A percentile compares a stretch with the other conserved stretches of the same genome.
phyloP scores from a whole-genome alignment of 2,797 vertebrate genomes.

The Onychomys leucogaster region DNA sequence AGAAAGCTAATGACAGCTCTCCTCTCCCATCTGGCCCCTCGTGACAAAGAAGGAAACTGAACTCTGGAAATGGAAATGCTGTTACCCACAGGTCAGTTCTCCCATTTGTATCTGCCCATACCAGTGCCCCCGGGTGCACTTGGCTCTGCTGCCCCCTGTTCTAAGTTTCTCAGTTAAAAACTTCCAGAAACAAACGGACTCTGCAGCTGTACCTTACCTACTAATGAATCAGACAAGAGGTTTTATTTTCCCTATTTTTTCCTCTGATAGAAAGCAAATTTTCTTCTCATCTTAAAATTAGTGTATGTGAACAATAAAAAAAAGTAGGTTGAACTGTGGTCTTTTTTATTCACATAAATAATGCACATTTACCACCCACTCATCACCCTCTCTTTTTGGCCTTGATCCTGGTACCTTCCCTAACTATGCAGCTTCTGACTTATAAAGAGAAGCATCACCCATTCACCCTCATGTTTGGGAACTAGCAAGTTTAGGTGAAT shows the following conservation, averaged over 20 bases:
- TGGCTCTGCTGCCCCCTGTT: background rate
- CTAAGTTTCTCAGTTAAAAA: background rate
- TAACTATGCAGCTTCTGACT: too few species aligned
- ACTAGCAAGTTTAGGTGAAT: background rate
- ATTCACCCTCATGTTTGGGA: background rate
- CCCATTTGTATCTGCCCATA: background rate
- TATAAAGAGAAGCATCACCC: background rate
- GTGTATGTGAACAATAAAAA: background rate
- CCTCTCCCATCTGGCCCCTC: background rate
- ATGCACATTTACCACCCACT: too few species aligned
- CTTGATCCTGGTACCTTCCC: background rate
- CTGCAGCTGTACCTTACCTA: background rate
- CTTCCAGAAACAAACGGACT: background rate
- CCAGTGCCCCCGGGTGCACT: too few species aligned
- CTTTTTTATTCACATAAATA: background rate
- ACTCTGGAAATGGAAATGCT: background rate
- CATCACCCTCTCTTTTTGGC: too few species aligned
- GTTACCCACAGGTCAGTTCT: background rate
- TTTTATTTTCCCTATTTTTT: background rate
- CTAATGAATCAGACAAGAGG: background rate
- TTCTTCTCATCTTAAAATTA: background rate
- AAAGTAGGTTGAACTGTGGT: background rate
- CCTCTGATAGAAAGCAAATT: background rate
- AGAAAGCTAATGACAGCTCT: background rate
- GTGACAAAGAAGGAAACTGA: background rate